A percentile compares a stretch with the other conserved stretches of the same genome.
Evolutionary conservation across 30 jellyfish, hydroid and myxozoan genomes (phyloP).

Genomic region (Hydra vulgaris): DNA sequence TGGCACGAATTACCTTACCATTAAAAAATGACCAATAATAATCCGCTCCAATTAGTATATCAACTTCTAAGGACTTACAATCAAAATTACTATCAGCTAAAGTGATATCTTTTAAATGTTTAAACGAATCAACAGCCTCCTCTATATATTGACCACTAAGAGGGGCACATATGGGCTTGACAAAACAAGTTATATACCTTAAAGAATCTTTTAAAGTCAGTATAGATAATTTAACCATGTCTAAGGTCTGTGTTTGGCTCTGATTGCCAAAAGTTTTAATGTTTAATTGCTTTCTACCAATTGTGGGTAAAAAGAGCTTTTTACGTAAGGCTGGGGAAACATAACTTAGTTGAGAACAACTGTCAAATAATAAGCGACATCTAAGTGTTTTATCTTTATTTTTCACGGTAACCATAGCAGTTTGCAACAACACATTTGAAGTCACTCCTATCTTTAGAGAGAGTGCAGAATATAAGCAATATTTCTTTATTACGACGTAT

Average conservation of each 20-base stretch:
- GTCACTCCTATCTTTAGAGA: too few relatives aligned
- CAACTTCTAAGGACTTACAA: not conserved
- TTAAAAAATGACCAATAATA: conserved; percentile 7
- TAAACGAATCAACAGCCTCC: too few relatives aligned
- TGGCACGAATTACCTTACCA: not conserved
- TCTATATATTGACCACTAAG: too few relatives aligned
- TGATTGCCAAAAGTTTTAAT: conserved; percentile 10
- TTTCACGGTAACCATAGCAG: too few relatives aligned
- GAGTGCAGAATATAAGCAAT: too few relatives aligned
- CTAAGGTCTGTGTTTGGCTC: conserved; percentile 5
- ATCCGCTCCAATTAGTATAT: not conserved
- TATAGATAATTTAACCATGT: not conserved
- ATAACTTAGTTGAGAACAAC: too few relatives aligned
- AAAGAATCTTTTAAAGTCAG: not conserved
- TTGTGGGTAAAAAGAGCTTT: conserved; percentile 3
- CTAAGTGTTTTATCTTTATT: too few relatives aligned
- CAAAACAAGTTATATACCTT: not conserved
- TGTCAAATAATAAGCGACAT: too few relatives aligned
- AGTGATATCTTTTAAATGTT: not conserved
- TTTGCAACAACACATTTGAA: too few relatives aligned
- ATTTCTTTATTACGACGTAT: too few relatives aligned
- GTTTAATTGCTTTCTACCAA: conserved; percentile 35
- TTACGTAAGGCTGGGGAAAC: conserved; percentile 2
- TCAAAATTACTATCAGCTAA: not conserved
- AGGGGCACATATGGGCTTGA: conserved; percentile 3